Percentiles rank a stretch among this genome's conserved stretches.
These are phyloP conservation scores for Sebastolobus altivelis DNA, from an alignment of 2,797 vertebrate species.

Conservation along the genomic window DNA sequence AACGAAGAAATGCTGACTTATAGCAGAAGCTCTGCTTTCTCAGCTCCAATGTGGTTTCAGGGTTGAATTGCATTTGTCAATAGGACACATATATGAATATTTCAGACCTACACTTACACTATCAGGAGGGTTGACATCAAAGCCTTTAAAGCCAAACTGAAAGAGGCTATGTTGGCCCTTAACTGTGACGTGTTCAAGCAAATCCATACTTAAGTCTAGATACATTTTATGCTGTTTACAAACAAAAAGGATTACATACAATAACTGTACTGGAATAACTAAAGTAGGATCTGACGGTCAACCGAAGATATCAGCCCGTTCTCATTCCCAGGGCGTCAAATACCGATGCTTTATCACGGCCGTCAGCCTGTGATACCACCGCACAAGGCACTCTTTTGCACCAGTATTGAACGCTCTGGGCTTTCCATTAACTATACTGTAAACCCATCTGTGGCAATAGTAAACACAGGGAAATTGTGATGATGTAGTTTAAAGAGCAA, in stretches of 20 bases:
- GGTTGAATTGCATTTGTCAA: conserved; percentile 20
- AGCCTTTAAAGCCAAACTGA: neutral
- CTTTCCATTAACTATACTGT: too few relatives aligned
- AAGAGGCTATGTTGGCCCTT: neutral
- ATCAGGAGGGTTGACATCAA: conserved; percentile 1
- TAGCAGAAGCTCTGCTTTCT: conserved; percentile 17
- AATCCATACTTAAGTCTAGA: neutral
- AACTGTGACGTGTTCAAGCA: neutral
- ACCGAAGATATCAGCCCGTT: neutral
- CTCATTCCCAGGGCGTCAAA: too few relatives aligned
- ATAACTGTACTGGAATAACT: neutral
- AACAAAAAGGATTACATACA: neutral
- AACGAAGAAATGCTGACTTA: conserved; percentile 7
- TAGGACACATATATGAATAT: conserved; percentile 8
- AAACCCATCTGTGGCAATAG: too few relatives aligned
- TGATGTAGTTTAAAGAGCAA: too few relatives aligned
- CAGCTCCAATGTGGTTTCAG: conserved; percentile 1
- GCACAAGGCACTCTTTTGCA: too few relatives aligned
- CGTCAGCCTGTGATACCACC: too few relatives aligned
- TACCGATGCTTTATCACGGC: too few relatives aligned
- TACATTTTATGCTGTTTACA: neutral
- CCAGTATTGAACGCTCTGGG: too few relatives aligned
- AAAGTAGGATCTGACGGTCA: neutral
- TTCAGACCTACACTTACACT: conserved; percentile 1
- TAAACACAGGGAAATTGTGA: too few relatives aligned